A percentile compares a stretch with the other conserved stretches of the same genome.
phyloP scores from a whole-genome alignment of 1,140 invertebrate genomes.

The Delia radicum region DNA sequence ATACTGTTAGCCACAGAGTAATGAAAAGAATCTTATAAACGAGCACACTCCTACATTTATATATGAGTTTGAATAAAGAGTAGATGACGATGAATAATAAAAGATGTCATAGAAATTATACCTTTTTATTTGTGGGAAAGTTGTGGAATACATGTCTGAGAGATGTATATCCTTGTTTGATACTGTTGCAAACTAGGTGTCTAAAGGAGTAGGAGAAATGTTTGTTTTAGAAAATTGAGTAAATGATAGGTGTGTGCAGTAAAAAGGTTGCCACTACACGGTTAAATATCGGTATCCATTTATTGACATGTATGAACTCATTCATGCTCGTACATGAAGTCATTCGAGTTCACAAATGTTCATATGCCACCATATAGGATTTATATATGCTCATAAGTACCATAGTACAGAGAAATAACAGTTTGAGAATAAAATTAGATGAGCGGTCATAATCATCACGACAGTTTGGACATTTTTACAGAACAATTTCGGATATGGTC shows the following conservation, averaged over 20 bases:
- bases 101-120: neutral
- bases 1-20: neutral
- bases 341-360: too few species aligned
- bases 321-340: too few species aligned
- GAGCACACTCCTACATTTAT: neutral
- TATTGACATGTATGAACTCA: too few species aligned
- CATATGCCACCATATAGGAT: too few species aligned
- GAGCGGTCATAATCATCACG: too few species aligned
- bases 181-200: neutral
- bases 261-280: neutral
- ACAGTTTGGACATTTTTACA: too few species aligned
- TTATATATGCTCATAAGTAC: too few species aligned
- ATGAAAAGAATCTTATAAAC: neutral
- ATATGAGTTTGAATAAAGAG: neutral
- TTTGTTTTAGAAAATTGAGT: neutral
- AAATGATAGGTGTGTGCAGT: neutral
- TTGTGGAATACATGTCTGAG: neutral
- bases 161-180: neutral
- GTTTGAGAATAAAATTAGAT: too few species aligned
- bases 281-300: too few species aligned
- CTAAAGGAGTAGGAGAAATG: neutral
- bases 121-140: neutral
- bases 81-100: conserved; percentile 4
- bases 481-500: too few species aligned
- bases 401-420: too few species aligned